A percentile compares a stretch with the other conserved stretches of the same genome.
Conservation (phyloP, 2,888 invertebrate species). For the Trypoxylon attenuatum region DNA sequence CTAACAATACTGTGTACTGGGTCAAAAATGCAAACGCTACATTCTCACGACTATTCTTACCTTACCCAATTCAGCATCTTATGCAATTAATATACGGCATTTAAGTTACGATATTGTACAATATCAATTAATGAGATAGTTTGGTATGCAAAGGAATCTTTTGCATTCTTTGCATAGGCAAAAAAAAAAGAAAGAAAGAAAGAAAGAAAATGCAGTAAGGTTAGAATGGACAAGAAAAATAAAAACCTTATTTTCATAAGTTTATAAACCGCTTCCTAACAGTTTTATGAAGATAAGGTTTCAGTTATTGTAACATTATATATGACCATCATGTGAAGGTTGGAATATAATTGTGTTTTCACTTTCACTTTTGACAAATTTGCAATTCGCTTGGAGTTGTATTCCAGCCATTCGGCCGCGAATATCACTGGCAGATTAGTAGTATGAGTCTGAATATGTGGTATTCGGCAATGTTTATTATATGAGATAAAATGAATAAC, state of each 20-base stretch:
- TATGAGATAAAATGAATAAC: constrained; percentile 51
- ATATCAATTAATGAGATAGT: constrained; percentile 48
- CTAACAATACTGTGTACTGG: constrained; percentile 64
- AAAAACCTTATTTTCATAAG: constrained; percentile 65
- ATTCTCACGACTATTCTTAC: constrained; percentile 67
- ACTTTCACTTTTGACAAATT: constrained; percentile 37
- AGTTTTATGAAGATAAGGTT: constrained; percentile 63
- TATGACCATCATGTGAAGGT: constrained; percentile 69
- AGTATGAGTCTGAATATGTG: constrained; percentile 52
- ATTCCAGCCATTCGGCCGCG: constrained; percentile 62
- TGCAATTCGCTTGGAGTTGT: constrained; percentile 53
- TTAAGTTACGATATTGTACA: constrained; percentile 45
- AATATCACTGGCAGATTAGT: constrained; percentile 37
- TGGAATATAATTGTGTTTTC: constrained; percentile 63
- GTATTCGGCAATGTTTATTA: constrained; percentile 60
- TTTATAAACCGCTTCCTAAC: constrained; percentile 52
- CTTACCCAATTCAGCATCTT: constrained; percentile 59
- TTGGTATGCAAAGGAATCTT: constrained; percentile 32
- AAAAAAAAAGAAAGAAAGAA: no score
- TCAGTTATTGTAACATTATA: constrained; percentile 57
- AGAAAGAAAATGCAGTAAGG: constrained; percentile 66
- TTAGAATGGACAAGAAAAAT: constrained; percentile 60
- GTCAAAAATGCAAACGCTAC: constrained; percentile 62
- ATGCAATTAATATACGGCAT: constrained; percentile 46
- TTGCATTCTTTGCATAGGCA: constrained; percentile 43